Evolutionary conservation across 1,140 invertebrate genomes (phyloP).

Genomic region (Leguminivora glycinivorella): DNA sequence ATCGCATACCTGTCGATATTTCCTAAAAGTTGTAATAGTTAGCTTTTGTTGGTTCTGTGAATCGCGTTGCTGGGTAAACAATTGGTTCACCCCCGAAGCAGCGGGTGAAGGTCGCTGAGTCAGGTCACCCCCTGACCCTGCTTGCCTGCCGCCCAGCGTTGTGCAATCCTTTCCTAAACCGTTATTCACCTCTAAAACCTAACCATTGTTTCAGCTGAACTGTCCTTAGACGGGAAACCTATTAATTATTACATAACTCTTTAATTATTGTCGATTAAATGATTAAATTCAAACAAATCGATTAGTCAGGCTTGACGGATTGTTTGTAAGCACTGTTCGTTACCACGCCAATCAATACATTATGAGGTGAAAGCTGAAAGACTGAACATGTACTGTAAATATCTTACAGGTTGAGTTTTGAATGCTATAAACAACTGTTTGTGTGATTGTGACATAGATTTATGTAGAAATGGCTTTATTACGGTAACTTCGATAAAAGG

Average conservation of each 20-base stretch:
- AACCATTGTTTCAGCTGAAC: not conserved
- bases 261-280: not conserved
- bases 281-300: not conserved
- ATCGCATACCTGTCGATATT: constrained; percentile 8
- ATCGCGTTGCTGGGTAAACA: constrained; percentile 20
- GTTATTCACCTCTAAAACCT: not conserved
- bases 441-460: not conserved
- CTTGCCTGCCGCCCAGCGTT: not conserved
- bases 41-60: constrained; percentile 22
- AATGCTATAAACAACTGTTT: not conserved
- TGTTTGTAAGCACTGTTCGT: not conserved
- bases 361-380: not conserved
- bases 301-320: not conserved
- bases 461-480: not conserved
- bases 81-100: constrained; percentile 28
- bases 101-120: constrained; percentile 46
- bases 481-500: constrained; percentile 29
- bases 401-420: not conserved
- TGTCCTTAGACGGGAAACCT: not conserved
- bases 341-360: not conserved
- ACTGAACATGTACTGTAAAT: too few species aligned
- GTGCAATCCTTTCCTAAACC: constrained; percentile 5
- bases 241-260: not conserved
- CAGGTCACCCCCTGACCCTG: constrained; percentile 32
- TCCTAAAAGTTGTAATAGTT: constrained; percentile 7